phyloP scores from a whole-genome alignment of 2,888 invertebrate species.

The Crematogaster levior region DNA sequence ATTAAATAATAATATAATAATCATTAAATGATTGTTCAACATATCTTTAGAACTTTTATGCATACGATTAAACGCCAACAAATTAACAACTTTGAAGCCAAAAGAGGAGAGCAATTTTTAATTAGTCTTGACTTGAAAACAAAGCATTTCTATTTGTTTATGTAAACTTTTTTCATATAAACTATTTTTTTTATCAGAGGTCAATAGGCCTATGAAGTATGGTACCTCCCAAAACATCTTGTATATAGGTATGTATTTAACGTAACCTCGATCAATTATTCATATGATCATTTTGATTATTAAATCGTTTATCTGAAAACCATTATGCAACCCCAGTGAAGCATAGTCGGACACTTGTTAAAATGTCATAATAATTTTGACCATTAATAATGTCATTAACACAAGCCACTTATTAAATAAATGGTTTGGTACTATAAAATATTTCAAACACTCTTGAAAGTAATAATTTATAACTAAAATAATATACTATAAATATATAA shows the following conservation, averaged over 20 bases:
- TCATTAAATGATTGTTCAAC: no score
- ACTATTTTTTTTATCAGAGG: no score
- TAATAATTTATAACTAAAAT: neutral
- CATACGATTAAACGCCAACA: neutral
- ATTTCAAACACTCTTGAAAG: slow-evolving; percentile 3
- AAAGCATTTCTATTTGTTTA: no score
- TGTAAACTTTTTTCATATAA: no score
- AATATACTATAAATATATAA: neutral
- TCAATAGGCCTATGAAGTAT: no score
- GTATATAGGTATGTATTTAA: neutral
- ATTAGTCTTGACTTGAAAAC: no score
- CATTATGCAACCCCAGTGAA: neutral
- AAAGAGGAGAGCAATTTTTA: no score
- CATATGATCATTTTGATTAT: slow-evolving; percentile 4
- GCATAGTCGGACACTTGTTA: neutral
- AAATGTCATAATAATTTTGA: slow-evolving; percentile 10
- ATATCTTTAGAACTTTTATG: neutral
- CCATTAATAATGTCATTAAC: slow-evolving; percentile 6
- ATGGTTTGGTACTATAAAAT: neutral
- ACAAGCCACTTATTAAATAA: neutral
- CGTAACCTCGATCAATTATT: neutral
- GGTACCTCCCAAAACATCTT: no score
- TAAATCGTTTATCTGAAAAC: slow-evolving; percentile 6
- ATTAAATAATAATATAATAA: neutral
- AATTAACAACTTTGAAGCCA: no score